Base-by-base conservation (phyloP, 2,888 invertebrate genomes). In the Hypena proboscidalis region DNA sequence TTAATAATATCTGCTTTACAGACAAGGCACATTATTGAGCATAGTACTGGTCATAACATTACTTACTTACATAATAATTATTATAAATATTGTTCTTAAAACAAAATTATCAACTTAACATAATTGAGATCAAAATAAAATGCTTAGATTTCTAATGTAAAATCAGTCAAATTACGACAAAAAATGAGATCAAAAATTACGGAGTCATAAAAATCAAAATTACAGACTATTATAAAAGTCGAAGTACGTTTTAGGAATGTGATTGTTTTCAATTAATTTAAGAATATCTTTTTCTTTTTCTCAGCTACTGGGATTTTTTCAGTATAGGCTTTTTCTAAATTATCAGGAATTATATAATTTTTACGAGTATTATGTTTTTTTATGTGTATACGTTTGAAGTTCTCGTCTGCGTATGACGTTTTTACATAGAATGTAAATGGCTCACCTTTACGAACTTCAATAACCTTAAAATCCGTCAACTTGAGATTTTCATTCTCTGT, bases 371-470 rank as follows among this genome's bases (percentile, higher is more conserved):
- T 23, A 23, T 23, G 23, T 23, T 23, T 23, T 23, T 23, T 23
- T n/a, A 23, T 23, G n/a, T 23, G 8, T 23, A 23, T 23, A 23
- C 23, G 23, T 23, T 23, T 23, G 10, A 23, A 23, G 10, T 23
- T 9, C n/a, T 8, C 23, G 10, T 23, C 23, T 23, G 23, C 23
- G 36, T 36, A 37, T 21, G 36, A 37, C 26, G 20, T 27, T 37
- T 37, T 37, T 15, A 37, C 27, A 37, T 14, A 37, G 27, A 37
- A 37, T 27, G 36, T 11, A 37, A 37, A 37, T 8, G 36, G 36
- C 15, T 37, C 27, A 4, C 27, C 26, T 27, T 37, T 37, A 17
- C 17, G 17, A 17, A 17, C 17, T 17, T 17, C 17, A 17, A 17
- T 17, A 17, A 17, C 17, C 17, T 17, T 17, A 17, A 17, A 17